A percentile compares a stretch with the other conserved stretches of the same genome.
Conservation (phyloP, 2,888 invertebrate species). For the Mycogona germanica region DNA sequence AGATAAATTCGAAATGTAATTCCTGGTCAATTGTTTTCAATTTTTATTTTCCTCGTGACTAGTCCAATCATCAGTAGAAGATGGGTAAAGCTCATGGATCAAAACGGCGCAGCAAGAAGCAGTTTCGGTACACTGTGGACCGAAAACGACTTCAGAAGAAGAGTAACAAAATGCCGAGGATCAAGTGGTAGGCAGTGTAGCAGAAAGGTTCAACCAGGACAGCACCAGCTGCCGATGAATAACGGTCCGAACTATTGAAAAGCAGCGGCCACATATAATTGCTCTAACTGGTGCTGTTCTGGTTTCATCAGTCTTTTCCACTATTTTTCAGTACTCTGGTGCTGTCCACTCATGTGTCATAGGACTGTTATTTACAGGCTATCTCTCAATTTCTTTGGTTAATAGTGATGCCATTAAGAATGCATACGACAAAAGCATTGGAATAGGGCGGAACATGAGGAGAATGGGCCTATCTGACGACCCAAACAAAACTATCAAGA, state of each 20-base stretch:
- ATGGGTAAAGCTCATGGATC: conserved; percentile 8
- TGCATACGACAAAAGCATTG: not conserved
- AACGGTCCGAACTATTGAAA: not conserved
- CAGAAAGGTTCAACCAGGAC: not conserved
- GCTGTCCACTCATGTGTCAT: too few species aligned
- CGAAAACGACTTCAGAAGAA: not conserved
- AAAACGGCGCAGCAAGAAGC: conserved; percentile 1
- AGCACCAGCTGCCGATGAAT: not conserved
- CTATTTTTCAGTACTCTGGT: too few species aligned
- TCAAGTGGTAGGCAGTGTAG: not conserved
- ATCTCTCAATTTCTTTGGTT: not conserved
- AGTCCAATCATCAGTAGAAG: too few species aligned
- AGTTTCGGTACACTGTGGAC: conserved; percentile 1
- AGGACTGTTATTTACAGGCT: too few species aligned
- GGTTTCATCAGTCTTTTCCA: too few species aligned
- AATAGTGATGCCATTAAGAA: not conserved
- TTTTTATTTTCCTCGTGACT: too few species aligned
- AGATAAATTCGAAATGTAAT: too few species aligned
- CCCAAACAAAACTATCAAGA: conserved; percentile 1
- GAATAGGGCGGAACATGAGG: not conserved
- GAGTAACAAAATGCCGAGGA: conserved; percentile 1
- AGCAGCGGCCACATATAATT: not conserved
- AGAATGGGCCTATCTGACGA: conserved; percentile 8
- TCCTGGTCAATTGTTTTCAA: too few species aligned
- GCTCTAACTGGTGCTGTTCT: too few species aligned